Evolutionary conservation across 2,888 invertebrate genomes (phyloP).

Genomic region (Heliconius hortense): DNA sequence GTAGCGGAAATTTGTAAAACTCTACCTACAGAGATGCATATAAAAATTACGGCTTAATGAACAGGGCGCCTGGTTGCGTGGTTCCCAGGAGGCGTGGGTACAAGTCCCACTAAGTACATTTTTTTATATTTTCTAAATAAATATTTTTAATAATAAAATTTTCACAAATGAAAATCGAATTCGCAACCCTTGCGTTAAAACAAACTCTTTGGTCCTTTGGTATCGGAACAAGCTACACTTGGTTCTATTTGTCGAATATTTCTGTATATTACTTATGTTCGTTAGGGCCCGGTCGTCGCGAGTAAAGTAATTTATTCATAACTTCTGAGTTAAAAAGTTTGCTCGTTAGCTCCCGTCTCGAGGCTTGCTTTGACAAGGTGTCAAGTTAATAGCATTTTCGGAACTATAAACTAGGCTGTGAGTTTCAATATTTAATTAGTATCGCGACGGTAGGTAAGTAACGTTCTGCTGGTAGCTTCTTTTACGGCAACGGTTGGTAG

Average conservation of each 20-base stretch:
- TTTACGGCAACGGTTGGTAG: background rate
- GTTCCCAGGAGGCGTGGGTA: no score
- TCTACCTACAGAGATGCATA: no score
- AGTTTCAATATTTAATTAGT: constrained; percentile 38
- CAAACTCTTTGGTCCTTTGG: background rate
- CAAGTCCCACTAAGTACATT: no score
- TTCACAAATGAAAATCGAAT: background rate
- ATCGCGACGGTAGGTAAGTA: background rate
- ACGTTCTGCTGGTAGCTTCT: background rate
- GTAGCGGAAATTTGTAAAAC: no score
- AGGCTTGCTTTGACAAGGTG: constrained; percentile 42
- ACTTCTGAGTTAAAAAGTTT: constrained; percentile 55
- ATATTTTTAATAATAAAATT: no score
- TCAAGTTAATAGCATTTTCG: constrained; percentile 43
- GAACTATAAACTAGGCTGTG: constrained; percentile 38
- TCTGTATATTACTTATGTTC: constrained; percentile 45
- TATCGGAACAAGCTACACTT: background rate
- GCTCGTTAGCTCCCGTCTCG: constrained; percentile 51
- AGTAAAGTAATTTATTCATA: constrained; percentile 58
- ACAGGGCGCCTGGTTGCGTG: no score
- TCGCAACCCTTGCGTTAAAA: background rate
- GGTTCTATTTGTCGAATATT: constrained; percentile 19
- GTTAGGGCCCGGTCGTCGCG: constrained; percentile 35
- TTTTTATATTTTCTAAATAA: no score
- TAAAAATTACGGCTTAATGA: no score